Base-by-base conservation (phyloP, 1,140 invertebrate species). In the Metopolophium dirhodum region DNA sequence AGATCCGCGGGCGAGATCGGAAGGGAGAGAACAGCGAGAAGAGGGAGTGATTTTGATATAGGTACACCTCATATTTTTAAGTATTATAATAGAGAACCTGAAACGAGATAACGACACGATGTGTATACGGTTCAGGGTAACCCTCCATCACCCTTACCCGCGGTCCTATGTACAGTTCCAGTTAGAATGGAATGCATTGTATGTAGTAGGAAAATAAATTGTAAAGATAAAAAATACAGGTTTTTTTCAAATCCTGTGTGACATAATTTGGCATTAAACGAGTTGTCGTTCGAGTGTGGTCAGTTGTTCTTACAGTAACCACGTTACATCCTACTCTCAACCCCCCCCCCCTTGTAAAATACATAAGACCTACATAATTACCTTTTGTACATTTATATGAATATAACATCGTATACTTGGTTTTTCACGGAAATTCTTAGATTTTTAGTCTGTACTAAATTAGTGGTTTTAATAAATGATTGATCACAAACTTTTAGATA, bases 121-220 rank as follows among this genome's bases (percentile, higher is more conserved):
- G 37, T 51, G 47, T 87, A 51, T 87, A 45, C 8, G 49, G 20
- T 54, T 37, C 37, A 89, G 49, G 49, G 49, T 49, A 37, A 89
- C 37, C 87, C 26, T 30, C 85, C 41, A 6, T 22, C 35, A 54
- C 18, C 47, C 45, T 23, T 86, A 35, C 9, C 83, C 18, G 8
- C 9, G 1, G 37, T 7, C 61, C 4, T 4, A 7, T 35, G 6
- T n/a, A 35, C 37, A 45, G 54, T 11, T 54, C 37, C 88, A 61
- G 37, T 88, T 61, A 30, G 35, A 61, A 61, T 61, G 88, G 88
- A 90, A 61, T 61, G 88, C 30, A 61, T 45, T 90, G 54, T 90
- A 41, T 26, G 26, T 51, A 87, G 18, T 37, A 37, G 20, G 35
- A 37, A 54, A 89, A 89, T 22, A 51, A 89, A 89, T 37, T 35